Evolutionary conservation across 2,113 vertebrate genomes (phyloP).

Genomic region (Nycticebus coucang): DNA sequence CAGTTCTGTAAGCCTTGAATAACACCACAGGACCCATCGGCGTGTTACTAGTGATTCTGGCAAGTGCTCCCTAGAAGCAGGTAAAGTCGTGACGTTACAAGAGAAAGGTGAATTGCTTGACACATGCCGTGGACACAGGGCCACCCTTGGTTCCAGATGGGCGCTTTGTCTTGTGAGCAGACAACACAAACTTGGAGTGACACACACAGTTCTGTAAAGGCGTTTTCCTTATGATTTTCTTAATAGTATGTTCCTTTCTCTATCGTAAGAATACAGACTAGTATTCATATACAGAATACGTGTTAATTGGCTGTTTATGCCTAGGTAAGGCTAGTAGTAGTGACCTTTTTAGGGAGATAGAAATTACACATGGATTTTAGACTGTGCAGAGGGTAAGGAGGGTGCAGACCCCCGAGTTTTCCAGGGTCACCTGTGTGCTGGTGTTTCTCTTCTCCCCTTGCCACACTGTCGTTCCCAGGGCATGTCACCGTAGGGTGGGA

Average conservation of each 20-base stretch:
- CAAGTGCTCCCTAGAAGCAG: no score
- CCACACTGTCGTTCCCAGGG: accelerated
- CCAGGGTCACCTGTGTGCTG: background rate
- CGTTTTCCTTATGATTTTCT: background rate
- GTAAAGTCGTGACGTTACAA: background rate
- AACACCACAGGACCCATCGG: background rate
- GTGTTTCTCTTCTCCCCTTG: accelerated
- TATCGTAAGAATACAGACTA: background rate
- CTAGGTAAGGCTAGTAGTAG: background rate
- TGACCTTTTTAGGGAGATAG: background rate
- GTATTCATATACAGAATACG: background rate
- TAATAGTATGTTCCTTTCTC: background rate
- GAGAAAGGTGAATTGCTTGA: background rate
- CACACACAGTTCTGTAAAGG: background rate
- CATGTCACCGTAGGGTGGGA: accelerated
- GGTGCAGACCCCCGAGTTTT: background rate
- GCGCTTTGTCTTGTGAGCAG: no score
- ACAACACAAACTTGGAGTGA: no score
- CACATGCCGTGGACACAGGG: no score
- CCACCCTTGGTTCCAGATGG: background rate
- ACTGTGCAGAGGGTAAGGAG: background rate
- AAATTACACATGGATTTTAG: background rate
- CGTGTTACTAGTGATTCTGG: background rate
- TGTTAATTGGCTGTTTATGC: background rate
- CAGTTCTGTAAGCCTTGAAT: background rate